Evolutionary conservation across 2,797 vertebrate species (phyloP), one percentile per base, ranked within the genome.

Genomic region (Otolemur crassicaudatus): DNA sequence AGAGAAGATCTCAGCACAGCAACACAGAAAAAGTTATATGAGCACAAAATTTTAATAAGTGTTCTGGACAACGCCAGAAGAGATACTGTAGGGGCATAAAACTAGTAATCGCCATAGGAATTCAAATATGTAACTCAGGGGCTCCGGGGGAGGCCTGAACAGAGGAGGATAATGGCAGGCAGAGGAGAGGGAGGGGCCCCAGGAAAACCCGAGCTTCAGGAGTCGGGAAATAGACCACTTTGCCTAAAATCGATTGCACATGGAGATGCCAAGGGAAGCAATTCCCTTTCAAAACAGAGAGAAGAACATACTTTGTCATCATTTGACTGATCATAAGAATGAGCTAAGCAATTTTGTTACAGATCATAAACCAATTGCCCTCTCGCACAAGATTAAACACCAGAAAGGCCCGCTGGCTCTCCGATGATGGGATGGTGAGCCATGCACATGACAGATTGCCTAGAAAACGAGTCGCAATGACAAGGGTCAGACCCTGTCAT

Each of bases 391-490:
- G 58, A 97, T 29, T 63, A 94, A 94, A 3, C 87, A 5, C 29
- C 20, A 87, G 72, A 87, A 93, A 97, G 96, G 94, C 22, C 58
- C 43, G 0, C 60, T 72, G 86, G 89, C 87, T 95, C 82, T 91
- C 76, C 0, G 22, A 77, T 91, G 97, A 81, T 37, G 81, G 37
- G 70, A 83, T 61, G 86, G 95, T 87, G 61, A 97, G 88, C 53
- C 79, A 20, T 37, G 73, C 73, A 58, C 88, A 16, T 95, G 97
- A 97, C 94, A 94, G 95, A 95, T 60, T 90, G 58, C 27, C 86
- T 96, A 93, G 95, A 65, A 91, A 96, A 86, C 46, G 97, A 97
- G 94, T 92, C 17, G 2, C 67, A 85, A 76, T 85, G 91, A 97
- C 67, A 94, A 97, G 73, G 70, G 79, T 84, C 94, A 96, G 89